Evolutionary conservation across 1,140 invertebrate species (phyloP).

Genomic region (Marisa cornuarietis): DNA sequence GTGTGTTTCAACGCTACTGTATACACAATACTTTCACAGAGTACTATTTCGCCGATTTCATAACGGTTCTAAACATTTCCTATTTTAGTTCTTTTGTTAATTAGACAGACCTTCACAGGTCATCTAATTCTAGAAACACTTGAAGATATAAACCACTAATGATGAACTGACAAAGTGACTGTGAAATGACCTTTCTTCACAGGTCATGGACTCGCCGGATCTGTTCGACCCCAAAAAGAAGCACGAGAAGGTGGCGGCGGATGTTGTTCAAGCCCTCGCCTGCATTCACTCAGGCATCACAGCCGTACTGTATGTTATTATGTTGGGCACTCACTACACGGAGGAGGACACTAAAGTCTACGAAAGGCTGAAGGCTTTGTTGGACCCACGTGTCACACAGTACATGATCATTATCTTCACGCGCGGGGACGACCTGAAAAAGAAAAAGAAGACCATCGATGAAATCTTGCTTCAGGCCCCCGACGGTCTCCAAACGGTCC

Average conservation of each 20-base stretch:
- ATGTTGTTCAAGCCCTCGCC: constrained; percentile 29
- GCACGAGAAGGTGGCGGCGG: constrained; percentile 13
- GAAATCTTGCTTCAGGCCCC: background rate
- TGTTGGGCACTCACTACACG: constrained; percentile 26
- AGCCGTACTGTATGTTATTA: too few relatives aligned
- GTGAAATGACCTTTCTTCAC: too few relatives aligned
- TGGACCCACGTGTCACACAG: background rate
- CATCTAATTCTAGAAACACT: too few relatives aligned
- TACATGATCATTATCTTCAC: constrained; percentile 2
- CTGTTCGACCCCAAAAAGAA: constrained; percentile 24
- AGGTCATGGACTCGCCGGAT: constrained; percentile 33
- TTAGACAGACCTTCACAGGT: too few relatives aligned
- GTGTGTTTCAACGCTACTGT: too few relatives aligned
- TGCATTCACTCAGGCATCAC: constrained; percentile 15
- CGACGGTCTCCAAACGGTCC: background rate
- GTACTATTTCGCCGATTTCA: too few relatives aligned
- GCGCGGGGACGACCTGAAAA: background rate
- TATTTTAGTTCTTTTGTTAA: too few relatives aligned
- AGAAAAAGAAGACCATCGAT: background rate
- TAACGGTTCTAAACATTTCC: too few relatives aligned
- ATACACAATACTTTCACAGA: too few relatives aligned
- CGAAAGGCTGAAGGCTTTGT: background rate
- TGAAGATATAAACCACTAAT: too few relatives aligned
- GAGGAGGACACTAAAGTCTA: constrained; percentile 4
- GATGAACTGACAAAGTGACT: too few relatives aligned